Percentiles rank a stretch among this genome's conserved stretches.
phyloP scores from a whole-genome alignment of 2,797 vertebrate species.

The Lateolabrax maculatus region DNA sequence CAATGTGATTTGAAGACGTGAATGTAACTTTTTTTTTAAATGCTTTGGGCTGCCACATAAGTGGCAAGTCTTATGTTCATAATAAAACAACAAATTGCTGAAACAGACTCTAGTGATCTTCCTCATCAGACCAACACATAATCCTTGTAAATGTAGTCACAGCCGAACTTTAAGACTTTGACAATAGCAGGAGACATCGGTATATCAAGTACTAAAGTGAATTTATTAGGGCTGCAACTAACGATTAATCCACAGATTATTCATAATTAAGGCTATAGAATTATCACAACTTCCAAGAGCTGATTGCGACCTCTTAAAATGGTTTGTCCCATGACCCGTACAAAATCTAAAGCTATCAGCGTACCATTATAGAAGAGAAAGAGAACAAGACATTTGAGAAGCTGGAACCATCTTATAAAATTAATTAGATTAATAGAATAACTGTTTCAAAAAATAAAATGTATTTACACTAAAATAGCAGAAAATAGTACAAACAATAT shows the following conservation, averaged over 20 bases:
- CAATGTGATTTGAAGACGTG: constrained; percentile 54
- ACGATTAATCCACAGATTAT: neutral
- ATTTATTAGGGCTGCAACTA: neutral
- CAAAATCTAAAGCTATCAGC: neutral
- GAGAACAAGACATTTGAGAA: neutral
- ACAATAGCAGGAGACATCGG: neutral
- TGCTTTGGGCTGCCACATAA: constrained; percentile 32
- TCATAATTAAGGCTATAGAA: neutral
- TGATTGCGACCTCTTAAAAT: neutral
- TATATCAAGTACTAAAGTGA: neutral
- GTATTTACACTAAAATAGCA: neutral
- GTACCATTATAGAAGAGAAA: neutral
- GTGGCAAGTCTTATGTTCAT: constrained; percentile 47
- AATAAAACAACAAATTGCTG: constrained; percentile 67
- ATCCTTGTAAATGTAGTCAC: neutral
- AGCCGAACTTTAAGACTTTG: neutral
- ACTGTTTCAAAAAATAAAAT: neutral
- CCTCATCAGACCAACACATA: neutral
- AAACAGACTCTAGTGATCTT: neutral
- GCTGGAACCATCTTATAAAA: neutral
- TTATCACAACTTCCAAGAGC: too few relatives aligned
- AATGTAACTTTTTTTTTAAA: constrained; percentile 60
- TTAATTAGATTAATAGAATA: neutral
- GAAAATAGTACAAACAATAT: neutral
- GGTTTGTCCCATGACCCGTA: neutral